Evolutionary conservation across 2,113 vertebrate species (phyloP).

Genomic region (Hippocampus zosterae): DNA sequence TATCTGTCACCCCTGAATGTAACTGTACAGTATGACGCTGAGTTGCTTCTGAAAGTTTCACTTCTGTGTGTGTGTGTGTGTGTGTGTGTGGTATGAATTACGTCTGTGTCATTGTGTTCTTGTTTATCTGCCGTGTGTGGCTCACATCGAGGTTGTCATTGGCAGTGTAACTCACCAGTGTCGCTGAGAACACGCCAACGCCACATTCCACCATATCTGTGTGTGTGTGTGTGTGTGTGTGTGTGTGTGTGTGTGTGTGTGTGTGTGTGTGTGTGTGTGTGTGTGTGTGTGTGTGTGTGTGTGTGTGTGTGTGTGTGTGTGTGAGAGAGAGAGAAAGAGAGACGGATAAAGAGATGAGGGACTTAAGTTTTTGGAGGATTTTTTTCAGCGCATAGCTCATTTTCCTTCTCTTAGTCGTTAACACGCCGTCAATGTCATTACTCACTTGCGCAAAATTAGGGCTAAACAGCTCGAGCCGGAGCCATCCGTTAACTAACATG

Average conservation of each 20-base stretch:
- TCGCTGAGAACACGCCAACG: constrained; percentile 60
- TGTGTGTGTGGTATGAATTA: constrained; percentile 16
- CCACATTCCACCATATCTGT: constrained; percentile 35
- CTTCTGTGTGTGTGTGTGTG: constrained; percentile 2
- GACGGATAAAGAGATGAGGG: constrained; percentile 25
- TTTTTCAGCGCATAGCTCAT: constrained; percentile 13
- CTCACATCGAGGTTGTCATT: constrained; percentile 72
- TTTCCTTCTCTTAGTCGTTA: constrained; percentile 22
- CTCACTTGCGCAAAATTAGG: constrained; percentile 23
- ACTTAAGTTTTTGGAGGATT: constrained; percentile 23
- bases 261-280: constrained; percentile 3
- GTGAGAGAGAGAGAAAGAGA: no score
- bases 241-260: no score
- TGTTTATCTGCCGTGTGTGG: constrained; percentile 63
- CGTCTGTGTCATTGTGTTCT: constrained; percentile 57
- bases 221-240: background rate
- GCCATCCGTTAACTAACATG: constrained; percentile 14
- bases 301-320: constrained; percentile 1
- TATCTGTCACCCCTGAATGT: constrained; percentile 9
- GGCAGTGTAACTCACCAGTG: constrained; percentile 66
- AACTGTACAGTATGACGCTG: constrained; percentile 16
- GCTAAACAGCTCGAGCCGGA: constrained; percentile 13
- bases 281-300: constrained; percentile 1
- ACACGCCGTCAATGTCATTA: constrained; percentile 20
- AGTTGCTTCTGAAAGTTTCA: constrained; percentile 27